These are phyloP conservation scores for Lamprologus tigripictilis DNA, from an alignment of 2,113 vertebrate species.

Conservation along the genomic window DNA sequence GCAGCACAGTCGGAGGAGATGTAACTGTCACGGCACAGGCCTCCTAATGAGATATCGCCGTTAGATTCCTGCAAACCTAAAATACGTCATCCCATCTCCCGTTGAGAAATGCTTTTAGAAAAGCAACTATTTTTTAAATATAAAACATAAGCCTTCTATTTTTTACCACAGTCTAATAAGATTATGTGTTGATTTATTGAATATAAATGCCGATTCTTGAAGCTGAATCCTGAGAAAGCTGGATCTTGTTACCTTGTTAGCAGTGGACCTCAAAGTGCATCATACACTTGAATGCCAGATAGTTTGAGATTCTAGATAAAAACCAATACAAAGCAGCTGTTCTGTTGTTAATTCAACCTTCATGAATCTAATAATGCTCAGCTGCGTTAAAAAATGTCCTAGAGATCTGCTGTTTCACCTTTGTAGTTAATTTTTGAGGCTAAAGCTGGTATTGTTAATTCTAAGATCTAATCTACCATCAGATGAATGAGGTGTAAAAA, in stretches of 20 bases:
- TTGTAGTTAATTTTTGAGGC: background rate
- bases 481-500: background rate
- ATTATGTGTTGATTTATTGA: background rate
- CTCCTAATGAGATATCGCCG: conserved; percentile 30
- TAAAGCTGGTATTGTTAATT: background rate
- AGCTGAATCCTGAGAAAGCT: background rate
- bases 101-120: background rate
- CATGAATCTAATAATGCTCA: background rate
- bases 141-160: background rate
- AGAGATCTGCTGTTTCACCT: background rate
- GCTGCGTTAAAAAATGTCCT: background rate
- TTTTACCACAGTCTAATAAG: background rate
- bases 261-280: background rate
- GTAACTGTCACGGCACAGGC: conserved; percentile 20
- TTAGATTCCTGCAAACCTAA: background rate
- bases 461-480: background rate
- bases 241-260: background rate
- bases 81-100: background rate
- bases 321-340: background rate
- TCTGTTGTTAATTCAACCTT: background rate
- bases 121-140: background rate
- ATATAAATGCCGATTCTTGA: background rate
- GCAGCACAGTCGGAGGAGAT: conserved; percentile 28
- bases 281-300: background rate
- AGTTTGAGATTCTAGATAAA: background rate